These are phyloP conservation scores for Steatocranus sp. DNA, from an alignment of 2,797 vertebrate genomes.

Conservation along the genomic window DNA sequence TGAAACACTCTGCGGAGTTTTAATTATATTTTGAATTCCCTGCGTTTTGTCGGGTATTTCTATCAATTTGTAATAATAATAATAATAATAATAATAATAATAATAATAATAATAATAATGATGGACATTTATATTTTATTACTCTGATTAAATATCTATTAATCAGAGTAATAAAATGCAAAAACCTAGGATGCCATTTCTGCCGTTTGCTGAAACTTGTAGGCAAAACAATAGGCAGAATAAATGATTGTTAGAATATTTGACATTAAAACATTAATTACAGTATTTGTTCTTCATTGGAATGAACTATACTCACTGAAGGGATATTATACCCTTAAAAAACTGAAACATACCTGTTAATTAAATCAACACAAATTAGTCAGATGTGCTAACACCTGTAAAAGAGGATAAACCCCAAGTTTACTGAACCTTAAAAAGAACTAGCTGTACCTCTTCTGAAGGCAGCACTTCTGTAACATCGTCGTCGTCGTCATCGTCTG, in stretches of 20 bases:
- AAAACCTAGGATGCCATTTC: background rate
- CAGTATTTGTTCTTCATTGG: background rate
- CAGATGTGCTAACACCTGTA: background rate
- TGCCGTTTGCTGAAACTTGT: background rate
- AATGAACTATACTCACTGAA: background rate
- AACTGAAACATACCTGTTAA: background rate
- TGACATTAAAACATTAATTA: background rate
- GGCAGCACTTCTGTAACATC: conserved; percentile 55
- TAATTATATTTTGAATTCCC: background rate
- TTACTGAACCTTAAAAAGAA: background rate
- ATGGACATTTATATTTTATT: no score
- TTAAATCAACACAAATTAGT: background rate
- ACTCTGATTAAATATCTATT: no score
- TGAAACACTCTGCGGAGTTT: background rate
- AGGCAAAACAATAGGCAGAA: background rate
- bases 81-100: background rate
- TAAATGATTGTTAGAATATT: background rate
- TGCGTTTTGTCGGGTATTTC: rapidly evolving
- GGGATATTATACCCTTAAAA: background rate
- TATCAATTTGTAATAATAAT: background rate
- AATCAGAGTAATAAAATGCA: background rate
- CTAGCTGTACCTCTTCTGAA: conserved; percentile 59
- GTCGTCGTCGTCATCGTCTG: conserved; percentile 52
- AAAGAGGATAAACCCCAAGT: background rate
- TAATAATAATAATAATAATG: background rate